Evolutionary conservation across 2,888 invertebrate species (phyloP), one percentile per base, ranked within the genome.

Genomic region (Mimachlamys varia): DNA sequence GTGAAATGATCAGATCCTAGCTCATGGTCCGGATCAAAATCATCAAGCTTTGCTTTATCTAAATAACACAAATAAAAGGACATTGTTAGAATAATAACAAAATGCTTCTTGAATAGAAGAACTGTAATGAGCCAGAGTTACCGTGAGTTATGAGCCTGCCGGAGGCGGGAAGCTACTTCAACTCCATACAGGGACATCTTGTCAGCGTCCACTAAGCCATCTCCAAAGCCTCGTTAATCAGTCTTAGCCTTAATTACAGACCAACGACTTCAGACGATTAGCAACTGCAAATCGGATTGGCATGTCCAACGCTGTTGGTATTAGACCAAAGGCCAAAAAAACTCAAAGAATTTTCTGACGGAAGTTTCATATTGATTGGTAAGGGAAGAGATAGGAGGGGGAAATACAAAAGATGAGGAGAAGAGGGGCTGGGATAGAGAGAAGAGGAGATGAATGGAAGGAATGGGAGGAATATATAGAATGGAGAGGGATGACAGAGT

Each of bases 231-330:
- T 76, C 76, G 76, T 76, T 76, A 76, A 76, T 76, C 76, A 76
- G 76, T 0, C 76, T 76, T 76, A 76, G 76, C 33, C 33, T 76
- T 76, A 76, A 76, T 76, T 76, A 76, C 76, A 19, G 15, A 27
- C 33, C 33, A 76, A 76, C 33, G 76, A 76, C 76, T 76, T 33
- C 76, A 76, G 27, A 33, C 33, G 76, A 76, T 76, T 76, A 76
- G 76, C 33, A 10, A 76, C 33, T 27, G 4, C 33, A 33, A 76
- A 76, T 27, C 76, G 33, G 76, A 76, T 76, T 76, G 76, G 76
- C 76, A 76, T 33, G 76, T 33, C 19, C 22, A 76, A 27, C 27
- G 27, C 33, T 27, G 27, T 76, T 76, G 17, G 33, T 33, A 33
- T 33, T 33, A 33, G 76, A 22, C 33, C 13, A 76, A 76, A 27